Evolutionary conservation across 2,888 invertebrate species (phyloP).

Genomic region (Caenorhabditis sp.): DNA sequence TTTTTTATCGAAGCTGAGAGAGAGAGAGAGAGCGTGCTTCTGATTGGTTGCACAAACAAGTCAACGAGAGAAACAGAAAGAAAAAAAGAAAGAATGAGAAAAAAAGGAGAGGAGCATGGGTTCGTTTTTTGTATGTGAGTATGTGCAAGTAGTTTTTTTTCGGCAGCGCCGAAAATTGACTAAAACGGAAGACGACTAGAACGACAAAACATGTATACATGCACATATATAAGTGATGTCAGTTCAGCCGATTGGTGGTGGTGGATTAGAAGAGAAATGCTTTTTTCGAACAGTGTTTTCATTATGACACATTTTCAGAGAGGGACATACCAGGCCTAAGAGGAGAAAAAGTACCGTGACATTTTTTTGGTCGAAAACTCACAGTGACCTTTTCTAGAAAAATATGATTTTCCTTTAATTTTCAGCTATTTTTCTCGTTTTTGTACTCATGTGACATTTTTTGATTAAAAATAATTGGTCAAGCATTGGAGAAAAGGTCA

Average conservation of each 20-base stretch:
- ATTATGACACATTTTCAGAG: background rate
- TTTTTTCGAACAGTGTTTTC: background rate
- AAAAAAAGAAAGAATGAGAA: background rate
- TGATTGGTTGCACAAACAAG: background rate
- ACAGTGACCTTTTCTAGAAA: too few species aligned
- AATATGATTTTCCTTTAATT: too few species aligned
- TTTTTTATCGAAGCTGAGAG: background rate
- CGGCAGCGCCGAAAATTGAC: background rate
- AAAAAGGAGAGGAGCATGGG: background rate
- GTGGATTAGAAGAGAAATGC: background rate
- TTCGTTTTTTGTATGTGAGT: background rate
- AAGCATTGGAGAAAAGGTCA: too few species aligned
- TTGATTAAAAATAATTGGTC: too few species aligned
- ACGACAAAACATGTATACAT: background rate
- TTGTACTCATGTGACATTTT: too few species aligned
- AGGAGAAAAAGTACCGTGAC: too few species aligned
- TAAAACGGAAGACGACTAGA: background rate
- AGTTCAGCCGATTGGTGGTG: background rate
- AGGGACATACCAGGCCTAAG: too few species aligned
- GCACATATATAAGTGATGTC: background rate
- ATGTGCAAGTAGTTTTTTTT: background rate
- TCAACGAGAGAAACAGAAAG: background rate
- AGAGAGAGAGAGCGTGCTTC: background rate
- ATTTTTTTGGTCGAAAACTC: too few species aligned
- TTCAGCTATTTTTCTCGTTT: too few species aligned